Percentiles rank a stretch among this genome's conserved stretches.
phyloP scores from a whole-genome alignment of 2,888 invertebrate genomes.

The Ecdyonurus torrentis region DNA sequence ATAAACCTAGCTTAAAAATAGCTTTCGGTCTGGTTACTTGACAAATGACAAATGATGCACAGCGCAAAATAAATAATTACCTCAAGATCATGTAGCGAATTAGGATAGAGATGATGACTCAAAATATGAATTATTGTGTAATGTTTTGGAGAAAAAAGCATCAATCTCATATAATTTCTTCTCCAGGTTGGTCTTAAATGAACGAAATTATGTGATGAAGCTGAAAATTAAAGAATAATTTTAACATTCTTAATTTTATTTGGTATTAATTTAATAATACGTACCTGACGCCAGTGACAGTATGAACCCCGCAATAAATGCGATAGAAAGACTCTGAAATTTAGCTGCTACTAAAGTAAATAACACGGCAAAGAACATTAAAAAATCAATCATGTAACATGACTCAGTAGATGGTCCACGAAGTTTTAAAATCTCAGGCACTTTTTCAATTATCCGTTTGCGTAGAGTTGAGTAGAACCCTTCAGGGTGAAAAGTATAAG shows the following conservation, averaged over 20 bases:
- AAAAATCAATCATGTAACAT: neutral
- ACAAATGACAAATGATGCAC: too few species aligned
- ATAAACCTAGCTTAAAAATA: too few species aligned
- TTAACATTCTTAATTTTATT: neutral
- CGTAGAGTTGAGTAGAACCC: slow-evolving; percentile 61
- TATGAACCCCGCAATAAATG: neutral
- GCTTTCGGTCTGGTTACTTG: too few species aligned
- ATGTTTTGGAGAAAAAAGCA: slow-evolving; percentile 44
- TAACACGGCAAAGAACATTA: neutral
- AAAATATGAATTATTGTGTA: slow-evolving; percentile 60
- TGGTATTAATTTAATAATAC: too few species aligned
- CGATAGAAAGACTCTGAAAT: neutral
- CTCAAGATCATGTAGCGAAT: slow-evolving; percentile 58
- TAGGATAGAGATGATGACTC: slow-evolving; percentile 64
- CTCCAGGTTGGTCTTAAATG: slow-evolving; percentile 59
- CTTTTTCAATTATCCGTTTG: slow-evolving; percentile 14
- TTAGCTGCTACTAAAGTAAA: neutral
- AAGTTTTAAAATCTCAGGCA: neutral
- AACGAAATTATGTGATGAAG: slow-evolving; percentile 58
- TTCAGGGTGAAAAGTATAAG: slow-evolving; percentile 52
- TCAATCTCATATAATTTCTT: slow-evolving; percentile 59
- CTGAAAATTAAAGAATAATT: slow-evolving; percentile 14
- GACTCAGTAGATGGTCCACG: neutral
- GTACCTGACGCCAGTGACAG: neutral
- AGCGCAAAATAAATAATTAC: slow-evolving; percentile 24